Evolutionary conservation across 2,113 vertebrate genomes (phyloP).

Genomic region (Toxostoma redivivum): DNA sequence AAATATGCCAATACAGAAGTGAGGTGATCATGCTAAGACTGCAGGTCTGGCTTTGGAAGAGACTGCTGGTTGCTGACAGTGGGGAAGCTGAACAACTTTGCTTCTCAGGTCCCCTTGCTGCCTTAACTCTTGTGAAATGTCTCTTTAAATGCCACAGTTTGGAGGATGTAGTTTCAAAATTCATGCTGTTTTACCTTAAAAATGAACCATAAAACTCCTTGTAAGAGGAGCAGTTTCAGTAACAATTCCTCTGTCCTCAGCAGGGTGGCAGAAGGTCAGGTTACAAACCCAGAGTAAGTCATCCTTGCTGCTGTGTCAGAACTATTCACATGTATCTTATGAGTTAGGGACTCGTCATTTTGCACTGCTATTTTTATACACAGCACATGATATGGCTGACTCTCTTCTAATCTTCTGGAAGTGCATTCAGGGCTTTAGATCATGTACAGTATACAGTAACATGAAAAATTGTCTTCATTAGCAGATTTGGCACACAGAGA

Average conservation of each 20-base stretch:
- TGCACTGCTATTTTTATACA: background rate
- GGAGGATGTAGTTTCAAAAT: background rate
- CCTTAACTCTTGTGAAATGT: background rate
- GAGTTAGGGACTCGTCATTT: background rate
- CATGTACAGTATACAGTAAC: background rate
- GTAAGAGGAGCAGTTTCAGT: background rate
- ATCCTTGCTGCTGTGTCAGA: background rate
- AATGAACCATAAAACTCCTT: background rate
- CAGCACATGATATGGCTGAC: background rate
- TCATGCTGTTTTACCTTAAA: background rate
- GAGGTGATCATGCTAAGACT: background rate
- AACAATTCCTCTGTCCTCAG: background rate
- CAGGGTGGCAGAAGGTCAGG: background rate
- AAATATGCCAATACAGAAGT: background rate
- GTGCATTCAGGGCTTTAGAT: background rate
- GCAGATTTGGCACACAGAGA: background rate
- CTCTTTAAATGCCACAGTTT: background rate
- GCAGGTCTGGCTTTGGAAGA: background rate
- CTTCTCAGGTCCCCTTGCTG: background rate
- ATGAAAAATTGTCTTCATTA: constrained; percentile 8
- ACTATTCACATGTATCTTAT: background rate
- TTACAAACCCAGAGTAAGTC: background rate
- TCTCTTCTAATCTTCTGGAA: background rate
- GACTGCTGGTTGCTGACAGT: background rate
- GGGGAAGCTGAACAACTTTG: background rate